These are phyloP conservation scores for Tretioscincus oriximinensis DNA, from an alignment of 2,113 vertebrate species.

Conservation along the genomic window DNA sequence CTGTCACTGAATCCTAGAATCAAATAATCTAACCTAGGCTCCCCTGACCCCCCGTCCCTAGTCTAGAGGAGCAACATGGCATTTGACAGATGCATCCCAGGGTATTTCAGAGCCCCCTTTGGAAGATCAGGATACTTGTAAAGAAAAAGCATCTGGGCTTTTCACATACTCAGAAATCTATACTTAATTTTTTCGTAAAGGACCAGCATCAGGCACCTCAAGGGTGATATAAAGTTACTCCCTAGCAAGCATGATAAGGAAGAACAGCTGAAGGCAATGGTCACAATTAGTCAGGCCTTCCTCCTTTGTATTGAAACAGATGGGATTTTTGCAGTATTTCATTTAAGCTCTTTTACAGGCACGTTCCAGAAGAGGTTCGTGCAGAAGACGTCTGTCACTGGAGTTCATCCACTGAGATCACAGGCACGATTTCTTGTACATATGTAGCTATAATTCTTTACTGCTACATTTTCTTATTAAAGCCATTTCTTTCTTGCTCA, in stretches of 20 bases:
- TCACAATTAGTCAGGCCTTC: background rate
- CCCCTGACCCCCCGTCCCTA: no score
- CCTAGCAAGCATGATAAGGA: background rate
- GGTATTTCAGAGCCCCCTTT: background rate
- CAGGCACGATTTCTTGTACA: background rate
- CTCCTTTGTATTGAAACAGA: background rate
- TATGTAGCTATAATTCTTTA: conserved; percentile 27
- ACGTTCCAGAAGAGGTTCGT: background rate
- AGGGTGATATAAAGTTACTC: background rate
- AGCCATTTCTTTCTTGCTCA: conserved; percentile 20
- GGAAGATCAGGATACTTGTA: background rate
- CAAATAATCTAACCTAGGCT: background rate
- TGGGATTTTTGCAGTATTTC: background rate
- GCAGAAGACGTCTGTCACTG: background rate
- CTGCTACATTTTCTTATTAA: conserved; percentile 23
- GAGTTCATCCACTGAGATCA: background rate
- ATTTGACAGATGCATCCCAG: background rate
- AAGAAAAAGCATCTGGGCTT: background rate
- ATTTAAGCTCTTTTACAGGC: background rate
- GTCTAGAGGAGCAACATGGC: background rate
- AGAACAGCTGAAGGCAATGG: background rate
- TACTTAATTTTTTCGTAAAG: background rate
- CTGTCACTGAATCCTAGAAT: background rate
- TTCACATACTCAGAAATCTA: background rate
- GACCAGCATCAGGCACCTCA: background rate